Base-by-base conservation (phyloP, 2,888 invertebrate genomes). In the Cepaea hortensis region DNA sequence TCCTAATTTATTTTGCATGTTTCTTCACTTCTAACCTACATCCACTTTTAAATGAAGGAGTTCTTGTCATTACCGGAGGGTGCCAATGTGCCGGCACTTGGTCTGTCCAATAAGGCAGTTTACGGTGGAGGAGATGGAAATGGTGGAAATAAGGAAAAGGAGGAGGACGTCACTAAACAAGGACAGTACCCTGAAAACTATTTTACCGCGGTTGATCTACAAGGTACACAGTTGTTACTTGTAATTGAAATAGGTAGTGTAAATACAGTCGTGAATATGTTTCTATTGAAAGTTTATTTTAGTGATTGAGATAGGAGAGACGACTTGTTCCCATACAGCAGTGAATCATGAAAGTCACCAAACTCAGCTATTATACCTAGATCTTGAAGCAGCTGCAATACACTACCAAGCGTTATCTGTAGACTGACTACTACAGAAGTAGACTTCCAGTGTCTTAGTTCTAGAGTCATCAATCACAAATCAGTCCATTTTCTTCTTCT, bases 71-170 rank as follows among this genome's bases (percentile, higher is more conserved):
- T 93, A n/a, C 93, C 95, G 62, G 94, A 95, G 85, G 98, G 98
- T 20, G 99, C 99, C 0, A 96, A 97, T 1, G 97, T 99, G 0
- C 98, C 99, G 15, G 97, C 98, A 0, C 95, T 99, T 18, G 99
- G 99, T 1, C 95, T 99, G 46, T 99, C 99, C 3, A 99, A 99
- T 95, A 98, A 98, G 95, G 98, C 98, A 0, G 96, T 98, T 61
- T 97, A 96, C 84, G 72, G 89, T 65, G 85, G 88, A 81, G 85
- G 87, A 72, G 83, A 20, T 9, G 55, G 15, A n/a, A 68, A 0
- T 7, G 79, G 35, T 7, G 6, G 35, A 0, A 85, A 85, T 62
- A 73, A 89, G 23, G 77, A 82, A 2, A 72, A 88, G 72, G 90
- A 91, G 76, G 91, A 91, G 50, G 35, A 35, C 1, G 90, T 92